These are phyloP conservation scores for Aphaenogaster rudis DNA, from an alignment of 1,140 invertebrate species.

Conservation along the genomic window DNA sequence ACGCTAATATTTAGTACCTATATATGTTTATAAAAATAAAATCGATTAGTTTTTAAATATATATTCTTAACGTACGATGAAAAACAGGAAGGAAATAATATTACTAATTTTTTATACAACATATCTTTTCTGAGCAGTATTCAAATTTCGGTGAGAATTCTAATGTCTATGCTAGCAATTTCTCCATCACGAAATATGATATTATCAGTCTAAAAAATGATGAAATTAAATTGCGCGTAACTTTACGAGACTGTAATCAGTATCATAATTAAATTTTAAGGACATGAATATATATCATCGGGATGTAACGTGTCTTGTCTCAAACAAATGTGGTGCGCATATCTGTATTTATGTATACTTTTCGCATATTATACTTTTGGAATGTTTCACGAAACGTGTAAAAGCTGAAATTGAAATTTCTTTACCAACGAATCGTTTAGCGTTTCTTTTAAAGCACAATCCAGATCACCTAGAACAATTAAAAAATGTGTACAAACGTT, in stretches of 20 bases:
- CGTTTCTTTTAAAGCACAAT: background rate
- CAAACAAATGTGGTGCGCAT: background rate
- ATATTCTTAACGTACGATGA: background rate
- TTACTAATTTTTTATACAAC: background rate
- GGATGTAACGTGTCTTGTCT: background rate
- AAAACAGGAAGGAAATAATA: background rate
- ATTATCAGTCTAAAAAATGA: background rate
- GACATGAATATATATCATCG: background rate
- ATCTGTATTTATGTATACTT: background rate
- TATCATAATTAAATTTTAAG: constrained; percentile 14
- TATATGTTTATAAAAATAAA: constrained; percentile 1
- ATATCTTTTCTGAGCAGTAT: background rate
- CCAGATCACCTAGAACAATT: background rate
- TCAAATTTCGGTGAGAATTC: background rate
- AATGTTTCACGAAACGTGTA: background rate
- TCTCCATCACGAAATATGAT: background rate
- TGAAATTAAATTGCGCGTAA: background rate
- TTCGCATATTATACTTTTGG: background rate
- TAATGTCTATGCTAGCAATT: background rate
- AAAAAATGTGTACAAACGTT: background rate
- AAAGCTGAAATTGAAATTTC: background rate
- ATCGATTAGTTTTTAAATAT: background rate
- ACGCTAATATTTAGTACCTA: background rate
- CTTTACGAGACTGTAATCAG: background rate
- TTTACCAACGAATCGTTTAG: background rate